phyloP scores from a whole-genome alignment of 1,140 invertebrate species.

The Ruditapes philippinarum region DNA sequence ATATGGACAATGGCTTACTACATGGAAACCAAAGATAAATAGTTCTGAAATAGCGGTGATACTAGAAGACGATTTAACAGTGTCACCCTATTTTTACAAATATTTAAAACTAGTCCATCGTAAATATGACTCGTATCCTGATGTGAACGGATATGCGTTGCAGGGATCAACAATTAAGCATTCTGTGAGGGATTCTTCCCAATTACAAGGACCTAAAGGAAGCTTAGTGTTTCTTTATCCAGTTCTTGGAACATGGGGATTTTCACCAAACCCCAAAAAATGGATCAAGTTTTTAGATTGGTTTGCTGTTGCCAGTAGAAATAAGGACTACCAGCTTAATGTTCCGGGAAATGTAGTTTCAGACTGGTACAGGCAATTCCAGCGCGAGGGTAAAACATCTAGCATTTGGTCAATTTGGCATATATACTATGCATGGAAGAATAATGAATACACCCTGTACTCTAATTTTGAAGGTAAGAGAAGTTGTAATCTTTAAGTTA shows the following conservation, averaged over 20 bases:
- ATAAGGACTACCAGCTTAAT: conserved; percentile 63
- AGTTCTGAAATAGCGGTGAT: conserved; percentile 76
- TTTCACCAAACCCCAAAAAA: conserved; percentile 69
- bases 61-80: conserved; percentile 77
- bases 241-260: conserved; percentile 76
- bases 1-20: conserved; percentile 77
- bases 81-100: conserved; percentile 74
- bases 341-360: conserved; percentile 70
- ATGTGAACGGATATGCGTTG: conserved; percentile 72
- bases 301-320: conserved; percentile 51
- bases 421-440: conserved; percentile 73
- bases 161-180: conserved; percentile 70
- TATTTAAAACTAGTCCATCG: conserved; percentile 75
- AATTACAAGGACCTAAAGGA: conserved; percentile 40
- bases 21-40: conserved; percentile 69
- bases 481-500: no score
- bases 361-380: conserved; percentile 62
- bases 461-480: conserved; percentile 62
- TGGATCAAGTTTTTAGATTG: conserved; percentile 76
- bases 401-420: conserved; percentile 80
- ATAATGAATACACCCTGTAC: conserved; percentile 61
- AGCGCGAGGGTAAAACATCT: conserved; percentile 40
- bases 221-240: conserved; percentile 70
- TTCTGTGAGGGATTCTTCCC: neutral
- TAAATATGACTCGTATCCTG: conserved; percentile 70